Conservation (phyloP, 2,797 vertebrate species). For the Iguana delicatissima region DNA sequence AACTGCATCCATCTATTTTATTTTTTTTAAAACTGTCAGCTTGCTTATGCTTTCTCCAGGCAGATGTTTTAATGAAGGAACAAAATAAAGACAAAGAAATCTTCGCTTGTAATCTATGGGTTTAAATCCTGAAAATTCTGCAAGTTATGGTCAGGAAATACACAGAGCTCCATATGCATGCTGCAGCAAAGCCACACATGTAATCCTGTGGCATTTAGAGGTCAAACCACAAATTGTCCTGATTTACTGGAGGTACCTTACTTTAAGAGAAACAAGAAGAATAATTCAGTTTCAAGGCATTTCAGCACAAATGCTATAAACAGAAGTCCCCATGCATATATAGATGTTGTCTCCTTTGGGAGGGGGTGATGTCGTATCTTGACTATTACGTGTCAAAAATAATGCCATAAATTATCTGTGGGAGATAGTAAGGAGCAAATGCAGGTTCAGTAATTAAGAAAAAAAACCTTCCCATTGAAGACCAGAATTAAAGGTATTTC, state of each 20-base stretch:
- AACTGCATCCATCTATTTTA: constrained; percentile 46
- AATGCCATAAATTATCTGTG: background rate
- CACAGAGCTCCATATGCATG: background rate
- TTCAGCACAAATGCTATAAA: background rate
- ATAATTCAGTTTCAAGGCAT: background rate
- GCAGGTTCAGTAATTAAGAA: no score
- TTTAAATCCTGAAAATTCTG: background rate
- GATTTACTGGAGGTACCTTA: no score
- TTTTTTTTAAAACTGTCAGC: constrained; percentile 18
- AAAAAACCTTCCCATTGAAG: no score
- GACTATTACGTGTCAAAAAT: background rate
- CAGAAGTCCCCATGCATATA: background rate
- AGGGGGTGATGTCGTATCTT: background rate
- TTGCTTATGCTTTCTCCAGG: constrained; percentile 27
- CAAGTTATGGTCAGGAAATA: constrained; percentile 33
- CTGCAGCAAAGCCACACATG: background rate
- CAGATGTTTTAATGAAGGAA: background rate
- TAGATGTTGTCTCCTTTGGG: background rate
- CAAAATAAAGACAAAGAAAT: background rate
- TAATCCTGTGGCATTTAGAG: background rate
- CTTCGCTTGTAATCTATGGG: background rate
- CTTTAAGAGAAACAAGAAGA: background rate
- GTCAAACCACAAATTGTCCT: background rate
- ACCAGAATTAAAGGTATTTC: no score
- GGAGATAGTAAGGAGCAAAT: background rate